Base-by-base conservation (phyloP, 2,888 invertebrate species). In the Salpingus planirostris region DNA sequence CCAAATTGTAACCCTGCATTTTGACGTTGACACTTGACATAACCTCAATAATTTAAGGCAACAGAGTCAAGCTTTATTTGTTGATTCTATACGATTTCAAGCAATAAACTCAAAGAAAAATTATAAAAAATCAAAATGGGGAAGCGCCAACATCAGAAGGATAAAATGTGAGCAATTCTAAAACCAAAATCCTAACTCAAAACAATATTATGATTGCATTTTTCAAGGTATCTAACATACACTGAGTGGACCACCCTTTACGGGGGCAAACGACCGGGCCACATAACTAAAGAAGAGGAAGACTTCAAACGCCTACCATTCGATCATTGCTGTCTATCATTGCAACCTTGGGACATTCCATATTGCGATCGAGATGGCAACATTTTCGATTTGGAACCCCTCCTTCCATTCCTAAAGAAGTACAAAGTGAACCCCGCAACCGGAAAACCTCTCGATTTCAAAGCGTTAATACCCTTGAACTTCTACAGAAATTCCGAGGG, bases 371-470 rank as follows among this genome's bases (percentile, higher is more conserved):
- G 67, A 8, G 78, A 90, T 44, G 98, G 98, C 6, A 88, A 93
- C 59, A 76, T 97, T 22, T 99, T 90, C 62, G 97, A 98, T 59
- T 65, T 96, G 14, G 79, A 87, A 66, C 80, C 87, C 5, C 75
- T 97, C 33, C 62, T 91, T 7, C 83, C 82, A 13, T 97, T 90
- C 57, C 57, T 93, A 0, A 91, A 91, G 57, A 87, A 86, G 57
- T 93, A 79, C 60, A 95, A 93, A 64, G 69, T 87, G 2, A 95
- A 96, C 66, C 97, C 98, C 13, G 85, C 92, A 0, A 89, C 89
- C 15, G 97, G 97, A 24, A 86, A 86, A 73, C 77, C 87, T 53
- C 61, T 89, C 42, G 87, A 89, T 46, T 67, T 81, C 0, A 93
- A 92, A 60, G 71, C 79, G 1, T 63, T 98, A 29, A 74, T 82